Percentiles rank a stretch among this genome's conserved stretches.
phyloP scores from a whole-genome alignment of 2,888 invertebrate species.

The Platycnemis pennipes region DNA sequence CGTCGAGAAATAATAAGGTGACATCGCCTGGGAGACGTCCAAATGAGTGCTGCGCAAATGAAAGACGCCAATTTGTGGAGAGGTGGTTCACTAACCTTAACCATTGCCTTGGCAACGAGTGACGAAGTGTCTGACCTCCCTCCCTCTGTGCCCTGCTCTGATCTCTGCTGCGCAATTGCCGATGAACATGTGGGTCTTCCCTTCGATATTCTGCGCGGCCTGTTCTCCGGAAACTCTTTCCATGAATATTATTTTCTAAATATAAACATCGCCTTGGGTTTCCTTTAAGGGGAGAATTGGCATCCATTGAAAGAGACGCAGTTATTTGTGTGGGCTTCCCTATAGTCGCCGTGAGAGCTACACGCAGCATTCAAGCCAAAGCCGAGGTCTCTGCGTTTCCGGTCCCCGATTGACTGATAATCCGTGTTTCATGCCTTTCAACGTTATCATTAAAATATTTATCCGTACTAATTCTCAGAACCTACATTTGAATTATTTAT shows the following conservation, averaged over 20 bases:
- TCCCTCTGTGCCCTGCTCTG: background rate
- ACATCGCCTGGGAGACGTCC: background rate
- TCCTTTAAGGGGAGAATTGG: background rate
- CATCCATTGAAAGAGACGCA: background rate
- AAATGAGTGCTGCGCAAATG: background rate
- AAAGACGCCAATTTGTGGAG: background rate
- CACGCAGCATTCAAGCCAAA: background rate
- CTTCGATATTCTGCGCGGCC: background rate
- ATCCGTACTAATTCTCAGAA: too few relatives aligned
- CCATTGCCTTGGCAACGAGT: conserved; percentile 2
- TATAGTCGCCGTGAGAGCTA: background rate
- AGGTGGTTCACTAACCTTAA: background rate
- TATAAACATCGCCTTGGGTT: background rate
- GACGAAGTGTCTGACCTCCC: background rate
- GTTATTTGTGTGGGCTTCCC: background rate
- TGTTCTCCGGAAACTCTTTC: background rate
- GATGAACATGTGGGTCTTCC: background rate
- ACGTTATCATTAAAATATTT: too few relatives aligned
- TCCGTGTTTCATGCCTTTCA: background rate
- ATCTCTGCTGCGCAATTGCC: background rate
- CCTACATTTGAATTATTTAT: too few relatives aligned
- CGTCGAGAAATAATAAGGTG: background rate
- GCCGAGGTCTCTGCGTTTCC: background rate
- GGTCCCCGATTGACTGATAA: background rate
- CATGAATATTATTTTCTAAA: background rate